These are phyloP conservation scores for Adelges cooleyi DNA, from an alignment of 1,140 invertebrate species.

Conservation along the genomic window DNA sequence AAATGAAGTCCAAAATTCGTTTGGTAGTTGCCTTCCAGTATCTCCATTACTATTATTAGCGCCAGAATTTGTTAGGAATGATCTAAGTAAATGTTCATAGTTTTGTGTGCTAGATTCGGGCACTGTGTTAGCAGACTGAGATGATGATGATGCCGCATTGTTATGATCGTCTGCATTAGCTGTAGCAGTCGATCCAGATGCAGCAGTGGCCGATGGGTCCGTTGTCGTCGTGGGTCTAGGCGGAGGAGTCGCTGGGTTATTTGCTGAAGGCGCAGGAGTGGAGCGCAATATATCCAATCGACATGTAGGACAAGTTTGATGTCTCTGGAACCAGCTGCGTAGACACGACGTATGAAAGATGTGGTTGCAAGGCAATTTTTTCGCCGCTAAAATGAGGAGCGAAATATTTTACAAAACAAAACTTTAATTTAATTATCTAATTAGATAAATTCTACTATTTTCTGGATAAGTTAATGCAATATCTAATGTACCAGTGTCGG, in stretches of 20 bases:
- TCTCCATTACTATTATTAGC: neutral
- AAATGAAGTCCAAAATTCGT: neutral
- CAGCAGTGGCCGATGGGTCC: constrained; percentile 38
- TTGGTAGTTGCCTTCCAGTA: neutral
- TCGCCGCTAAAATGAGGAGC: constrained; percentile 64
- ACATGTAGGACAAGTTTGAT: constrained; percentile 99
- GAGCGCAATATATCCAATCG: constrained; percentile 84
- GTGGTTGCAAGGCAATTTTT: constrained; percentile 98
- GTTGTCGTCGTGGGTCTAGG: constrained; percentile 32
- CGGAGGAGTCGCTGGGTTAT: constrained; percentile 38
- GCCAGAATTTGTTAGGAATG: neutral
- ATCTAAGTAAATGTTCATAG: neutral
- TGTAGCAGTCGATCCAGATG: constrained; percentile 10
- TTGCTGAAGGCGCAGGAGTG: constrained; percentile 35
- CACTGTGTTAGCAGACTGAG: neutral
- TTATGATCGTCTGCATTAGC: neutral
- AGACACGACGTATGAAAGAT: constrained; percentile 98
- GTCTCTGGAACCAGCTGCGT: constrained; percentile 98
- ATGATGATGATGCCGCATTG: constrained; percentile 29
- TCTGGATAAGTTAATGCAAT: neutral
- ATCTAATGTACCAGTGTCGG: constrained; percentile 41
- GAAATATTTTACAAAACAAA: neutral
- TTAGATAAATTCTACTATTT: neutral
- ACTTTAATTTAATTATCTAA: neutral
- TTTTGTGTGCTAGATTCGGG: neutral